Conservation (phyloP, 2,888 invertebrate species). For the Frankliniella fusca region DNA sequence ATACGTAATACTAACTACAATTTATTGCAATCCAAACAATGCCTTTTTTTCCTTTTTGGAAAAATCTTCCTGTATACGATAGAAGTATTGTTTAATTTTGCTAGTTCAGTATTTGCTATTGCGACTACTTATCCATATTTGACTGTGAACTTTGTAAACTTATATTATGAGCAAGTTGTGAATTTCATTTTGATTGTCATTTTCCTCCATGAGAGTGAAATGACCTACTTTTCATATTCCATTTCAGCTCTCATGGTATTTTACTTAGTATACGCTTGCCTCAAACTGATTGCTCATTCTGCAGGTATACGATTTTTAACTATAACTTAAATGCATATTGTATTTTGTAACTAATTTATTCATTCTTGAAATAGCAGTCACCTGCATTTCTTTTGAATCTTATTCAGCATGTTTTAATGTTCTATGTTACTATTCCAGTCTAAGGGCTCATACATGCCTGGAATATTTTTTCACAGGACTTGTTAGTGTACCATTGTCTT, state of each 20-base stretch:
- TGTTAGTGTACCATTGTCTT: background rate
- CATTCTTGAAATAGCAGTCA: background rate
- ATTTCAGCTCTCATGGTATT: background rate
- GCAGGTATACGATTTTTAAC: slow-evolving; percentile 1
- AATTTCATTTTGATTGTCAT: background rate
- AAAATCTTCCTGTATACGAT: background rate
- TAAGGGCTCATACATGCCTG: background rate
- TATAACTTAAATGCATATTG: background rate
- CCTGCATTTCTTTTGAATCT: background rate
- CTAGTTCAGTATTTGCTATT: background rate
- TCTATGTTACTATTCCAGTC: background rate
- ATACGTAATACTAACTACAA: slow-evolving; percentile 9
- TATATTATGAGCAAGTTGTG: background rate
- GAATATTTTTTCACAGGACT: slow-evolving; percentile 18
- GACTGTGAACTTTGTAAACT: slow-evolving; percentile 12
- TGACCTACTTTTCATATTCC: background rate
- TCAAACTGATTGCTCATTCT: slow-evolving; percentile 16
- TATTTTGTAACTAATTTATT: slow-evolving; percentile 16
- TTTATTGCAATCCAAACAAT: background rate
- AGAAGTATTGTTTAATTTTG: slow-evolving; percentile 21
- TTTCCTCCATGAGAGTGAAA: background rate
- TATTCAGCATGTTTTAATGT: background rate
- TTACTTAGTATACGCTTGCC: slow-evolving; percentile 16
- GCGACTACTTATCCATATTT: slow-evolving; percentile 11
- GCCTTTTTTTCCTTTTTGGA: slow-evolving; percentile 8